Evolutionary conservation across 2,888 invertebrate genomes (phyloP).

Genomic region (Dryomyza anilis): DNA sequence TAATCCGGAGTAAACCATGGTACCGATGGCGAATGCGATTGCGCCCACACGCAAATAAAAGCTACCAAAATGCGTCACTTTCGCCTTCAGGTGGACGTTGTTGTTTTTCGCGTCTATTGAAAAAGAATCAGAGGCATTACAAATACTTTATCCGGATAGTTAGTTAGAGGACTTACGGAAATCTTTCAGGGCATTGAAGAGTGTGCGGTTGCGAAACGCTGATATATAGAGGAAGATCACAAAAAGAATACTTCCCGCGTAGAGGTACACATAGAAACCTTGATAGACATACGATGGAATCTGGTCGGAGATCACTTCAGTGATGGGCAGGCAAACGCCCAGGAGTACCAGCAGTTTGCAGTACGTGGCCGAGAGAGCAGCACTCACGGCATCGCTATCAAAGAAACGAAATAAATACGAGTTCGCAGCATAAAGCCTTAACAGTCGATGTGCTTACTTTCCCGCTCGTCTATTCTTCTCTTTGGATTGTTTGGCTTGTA

Average conservation of each 20-base stretch:
- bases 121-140: neutral
- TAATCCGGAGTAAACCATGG: conserved; percentile 74
- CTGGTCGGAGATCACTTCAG: conserved; percentile 80
- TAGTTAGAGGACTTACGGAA: conserved; percentile 55
- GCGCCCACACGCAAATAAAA: conserved; percentile 87
- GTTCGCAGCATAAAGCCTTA: neutral
- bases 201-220: conserved; percentile 69
- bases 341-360: conserved; percentile 83
- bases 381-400: conserved; percentile 72
- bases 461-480: conserved; percentile 61
- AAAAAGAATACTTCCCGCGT: conserved; percentile 76
- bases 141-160: neutral
- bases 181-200: conserved; percentile 66
- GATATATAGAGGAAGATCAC: conserved; percentile 75
- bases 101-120: conserved; percentile 56
- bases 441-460: conserved; percentile 58
- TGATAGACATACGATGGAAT: conserved; percentile 79
- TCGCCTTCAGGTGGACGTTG: conserved; percentile 57
- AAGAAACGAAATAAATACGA: conserved; percentile 43
- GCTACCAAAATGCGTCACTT: conserved; percentile 74
- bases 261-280: conserved; percentile 84
- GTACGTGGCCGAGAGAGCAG: conserved; percentile 80
- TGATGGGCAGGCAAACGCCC: conserved; percentile 84
- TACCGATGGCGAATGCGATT: conserved; percentile 67
- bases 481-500: conserved; percentile 54